Evolutionary conservation across 2,888 invertebrate species (phyloP).

Genomic region (Caenorhabditis sp.): DNA sequence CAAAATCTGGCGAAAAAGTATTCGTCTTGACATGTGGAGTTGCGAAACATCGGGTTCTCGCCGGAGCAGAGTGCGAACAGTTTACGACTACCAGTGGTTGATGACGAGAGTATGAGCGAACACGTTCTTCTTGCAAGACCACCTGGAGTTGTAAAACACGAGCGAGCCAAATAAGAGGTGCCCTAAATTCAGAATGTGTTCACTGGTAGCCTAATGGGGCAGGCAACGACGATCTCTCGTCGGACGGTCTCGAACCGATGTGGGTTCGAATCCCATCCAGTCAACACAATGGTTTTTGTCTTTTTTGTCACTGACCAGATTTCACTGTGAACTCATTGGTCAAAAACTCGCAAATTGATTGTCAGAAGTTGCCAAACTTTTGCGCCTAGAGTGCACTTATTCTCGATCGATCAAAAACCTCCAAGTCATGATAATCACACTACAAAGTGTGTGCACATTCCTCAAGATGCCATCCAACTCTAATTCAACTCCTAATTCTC

Average conservation of each 20-base stretch:
- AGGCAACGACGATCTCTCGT: not conserved
- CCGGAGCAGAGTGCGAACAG: too few relatives aligned
- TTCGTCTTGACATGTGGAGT: too few relatives aligned
- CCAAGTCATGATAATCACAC: slow-evolving; percentile 28
- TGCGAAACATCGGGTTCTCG: too few relatives aligned
- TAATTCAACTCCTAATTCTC: slow-evolving; percentile 14
- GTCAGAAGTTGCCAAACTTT: too few relatives aligned
- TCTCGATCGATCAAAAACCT: not conserved
- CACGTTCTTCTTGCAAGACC: too few relatives aligned
- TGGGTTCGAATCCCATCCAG: slow-evolving; percentile 17
- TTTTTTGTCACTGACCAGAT: too few relatives aligned
- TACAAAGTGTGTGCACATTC: slow-evolving; percentile 20
- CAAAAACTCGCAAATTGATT: too few relatives aligned
- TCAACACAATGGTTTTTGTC: not conserved
- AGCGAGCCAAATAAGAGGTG: not conserved
- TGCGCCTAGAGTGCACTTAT: not conserved
- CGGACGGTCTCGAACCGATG: slow-evolving; percentile 1
- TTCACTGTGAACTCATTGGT: too few relatives aligned
- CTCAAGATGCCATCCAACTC: not conserved
- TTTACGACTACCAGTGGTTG: too few relatives aligned
- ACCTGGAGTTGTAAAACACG: not conserved
- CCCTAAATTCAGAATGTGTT: not conserved
- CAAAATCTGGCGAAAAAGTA: too few relatives aligned
- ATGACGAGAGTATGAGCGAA: too few relatives aligned
- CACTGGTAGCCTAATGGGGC: slow-evolving; percentile 18